Conservation (phyloP, 2,888 invertebrate genomes). For the Drosophila sordidapex region DNA sequence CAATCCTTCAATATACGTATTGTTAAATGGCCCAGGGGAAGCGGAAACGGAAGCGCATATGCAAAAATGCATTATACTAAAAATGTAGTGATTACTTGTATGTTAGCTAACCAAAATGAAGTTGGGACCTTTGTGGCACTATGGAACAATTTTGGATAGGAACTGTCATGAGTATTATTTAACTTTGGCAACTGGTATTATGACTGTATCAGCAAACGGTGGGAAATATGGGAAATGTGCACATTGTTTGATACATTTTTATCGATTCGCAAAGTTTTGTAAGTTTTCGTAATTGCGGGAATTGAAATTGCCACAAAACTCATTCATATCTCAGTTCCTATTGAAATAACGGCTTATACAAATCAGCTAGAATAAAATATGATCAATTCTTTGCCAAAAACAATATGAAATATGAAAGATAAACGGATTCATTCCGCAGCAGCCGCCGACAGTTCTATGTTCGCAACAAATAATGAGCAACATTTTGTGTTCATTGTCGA, state of each 20-base stretch:
- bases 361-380: background rate
- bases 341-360: background rate
- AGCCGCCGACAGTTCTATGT: background rate
- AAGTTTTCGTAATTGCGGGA: background rate
- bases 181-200: too few relatives aligned
- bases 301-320: background rate
- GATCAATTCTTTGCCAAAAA: background rate
- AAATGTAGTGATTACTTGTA: conserved; percentile 5
- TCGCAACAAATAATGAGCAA: conserved; percentile 13
- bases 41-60: conserved; percentile 48
- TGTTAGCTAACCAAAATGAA: conserved; percentile 2
- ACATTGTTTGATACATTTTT: background rate
- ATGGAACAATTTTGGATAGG: background rate
- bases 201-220: background rate
- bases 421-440: background rate
- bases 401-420: background rate
- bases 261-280: background rate
- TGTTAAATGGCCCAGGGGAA: conserved; percentile 46
- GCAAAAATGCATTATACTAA: conserved; percentile 43
- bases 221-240: background rate
- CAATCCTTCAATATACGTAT: conserved; percentile 40
- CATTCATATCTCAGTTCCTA: background rate
- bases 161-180: background rate
- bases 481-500: conserved; percentile 28
- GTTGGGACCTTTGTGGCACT: background rate